Percentiles rank a stretch among this genome's conserved stretches.
phyloP scores from a whole-genome alignment of 2,888 invertebrate species.

The Acleris holmiana region DNA sequence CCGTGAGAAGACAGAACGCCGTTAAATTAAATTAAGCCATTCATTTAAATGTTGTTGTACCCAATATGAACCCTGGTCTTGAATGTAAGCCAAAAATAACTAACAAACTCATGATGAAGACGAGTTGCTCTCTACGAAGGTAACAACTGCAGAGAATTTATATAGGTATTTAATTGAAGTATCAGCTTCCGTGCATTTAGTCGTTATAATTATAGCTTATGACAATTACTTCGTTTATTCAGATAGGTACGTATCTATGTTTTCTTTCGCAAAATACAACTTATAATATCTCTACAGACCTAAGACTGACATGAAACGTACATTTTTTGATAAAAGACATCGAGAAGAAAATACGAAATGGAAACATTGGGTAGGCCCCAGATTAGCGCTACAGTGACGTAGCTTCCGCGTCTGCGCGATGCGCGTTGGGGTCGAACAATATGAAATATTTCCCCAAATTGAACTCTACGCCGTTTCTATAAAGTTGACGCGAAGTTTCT shows the following conservation, averaged over 20 bases:
- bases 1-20: neutral
- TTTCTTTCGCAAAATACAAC: too few species aligned
- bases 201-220: too few species aligned
- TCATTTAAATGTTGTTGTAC: too few species aligned
- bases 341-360: slow-evolving; percentile 51
- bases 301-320: slow-evolving; percentile 2
- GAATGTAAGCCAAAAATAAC: too few species aligned
- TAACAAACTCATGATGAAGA: neutral
- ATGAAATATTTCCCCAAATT: slow-evolving; percentile 61
- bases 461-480: slow-evolving; percentile 62
- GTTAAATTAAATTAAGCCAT: too few species aligned
- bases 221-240: too few species aligned
- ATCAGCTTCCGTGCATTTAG: too few species aligned
- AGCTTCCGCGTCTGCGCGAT: slow-evolving; percentile 78
- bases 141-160: too few species aligned
- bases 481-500: slow-evolving; percentile 59
- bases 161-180: too few species aligned
- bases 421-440: slow-evolving; percentile 56
- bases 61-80: too few species aligned
- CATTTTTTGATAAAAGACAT: slow-evolving; percentile 27
- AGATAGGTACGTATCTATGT: too few species aligned
- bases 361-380: slow-evolving; percentile 55
- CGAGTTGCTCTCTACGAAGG: neutral
- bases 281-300: too few species aligned
- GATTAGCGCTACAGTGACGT: slow-evolving; percentile 79